Base-by-base conservation (phyloP, 1,140 invertebrate genomes). In the Drosophila bifasciata region DNA sequence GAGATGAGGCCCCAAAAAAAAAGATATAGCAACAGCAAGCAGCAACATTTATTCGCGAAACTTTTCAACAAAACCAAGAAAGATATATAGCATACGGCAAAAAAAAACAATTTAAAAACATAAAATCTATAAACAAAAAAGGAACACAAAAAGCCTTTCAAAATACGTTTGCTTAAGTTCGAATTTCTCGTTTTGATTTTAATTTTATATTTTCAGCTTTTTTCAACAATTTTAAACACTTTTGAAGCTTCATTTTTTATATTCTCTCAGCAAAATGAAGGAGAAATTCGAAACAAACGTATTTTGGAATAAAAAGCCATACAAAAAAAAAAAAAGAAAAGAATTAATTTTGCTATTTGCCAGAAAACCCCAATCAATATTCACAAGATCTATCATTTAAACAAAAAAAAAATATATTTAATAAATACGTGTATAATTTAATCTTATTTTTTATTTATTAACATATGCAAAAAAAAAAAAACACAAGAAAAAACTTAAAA, bases 81-180 rank as follows among this genome's bases (percentile, higher is more conserved):
- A 21, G 19, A 57, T 69, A 66, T 63, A 51, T 51, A 55, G 76
- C 79, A 79, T n/a, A 6, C 25, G 25, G 25, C 25, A 25, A 28
- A 7, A 84, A 79, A 85, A 76, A 78, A 70, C 69, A 44, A 73
- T 73, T 64, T 74, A 39, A 58, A 61, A 58, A 61, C 56, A 52
- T 60, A 40, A 68, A 60, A 72, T 72, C 69, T 61, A 78, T 19
- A 64, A 62, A 25, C 39, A 41, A 25, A 25, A 40, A 51, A 28
- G 16, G 19, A 67, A 36, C 11, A 36, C 19, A 21, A 21, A 5
- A 36, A 36, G 4, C 11, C 11, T 13, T 36, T 36, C 32, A 1
- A 36, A 36, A 36, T 36, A 36, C 11, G 32, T 36, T 36, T 36
- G 9, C 32, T 36, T 13, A 4, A 13, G 11, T 36, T 36, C 32